Evolutionary conservation across 92 coral and sea anemone genomes (phyloP).

Genomic region (Siderastrea radians): DNA sequence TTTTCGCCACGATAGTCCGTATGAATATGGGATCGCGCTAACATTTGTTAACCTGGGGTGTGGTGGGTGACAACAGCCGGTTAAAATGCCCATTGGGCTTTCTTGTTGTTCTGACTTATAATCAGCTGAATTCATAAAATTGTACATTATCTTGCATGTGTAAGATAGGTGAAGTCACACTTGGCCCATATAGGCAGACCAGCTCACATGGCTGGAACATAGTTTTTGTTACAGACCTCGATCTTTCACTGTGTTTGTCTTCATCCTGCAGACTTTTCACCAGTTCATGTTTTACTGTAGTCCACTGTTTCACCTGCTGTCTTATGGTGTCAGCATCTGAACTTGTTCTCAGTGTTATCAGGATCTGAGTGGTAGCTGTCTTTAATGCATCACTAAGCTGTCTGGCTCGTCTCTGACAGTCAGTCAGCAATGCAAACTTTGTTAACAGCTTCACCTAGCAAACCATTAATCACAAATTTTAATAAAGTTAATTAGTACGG

Average conservation of each 20-base stretch:
- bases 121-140: too few relatives aligned
- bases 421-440: slow-evolving; percentile 81
- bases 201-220: neutral
- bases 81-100: too few relatives aligned
- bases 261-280: slow-evolving; percentile 42
- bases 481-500: neutral
- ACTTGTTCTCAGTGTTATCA: slow-evolving; percentile 9
- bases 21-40: too few relatives aligned
- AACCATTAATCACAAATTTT: neutral
- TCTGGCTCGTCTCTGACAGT: slow-evolving; percentile 83
- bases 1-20: too few relatives aligned
- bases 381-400: slow-evolving; percentile 61
- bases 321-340: slow-evolving; percentile 15
- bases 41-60: too few relatives aligned
- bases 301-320: slow-evolving; percentile 61
- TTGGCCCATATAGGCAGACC: neutral
- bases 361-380: slow-evolving; percentile 56
- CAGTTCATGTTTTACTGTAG: slow-evolving; percentile 65
- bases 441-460: slow-evolving; percentile 73
- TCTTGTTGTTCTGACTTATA: too few relatives aligned
- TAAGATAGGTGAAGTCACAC: too few relatives aligned
- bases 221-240: slow-evolving; percentile 14
- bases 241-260: slow-evolving; percentile 28
- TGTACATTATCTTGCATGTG: too few relatives aligned
- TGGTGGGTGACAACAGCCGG: too few relatives aligned